Conservation (phyloP, 2,113 vertebrate species). For the Plecotus auritus region DNA sequence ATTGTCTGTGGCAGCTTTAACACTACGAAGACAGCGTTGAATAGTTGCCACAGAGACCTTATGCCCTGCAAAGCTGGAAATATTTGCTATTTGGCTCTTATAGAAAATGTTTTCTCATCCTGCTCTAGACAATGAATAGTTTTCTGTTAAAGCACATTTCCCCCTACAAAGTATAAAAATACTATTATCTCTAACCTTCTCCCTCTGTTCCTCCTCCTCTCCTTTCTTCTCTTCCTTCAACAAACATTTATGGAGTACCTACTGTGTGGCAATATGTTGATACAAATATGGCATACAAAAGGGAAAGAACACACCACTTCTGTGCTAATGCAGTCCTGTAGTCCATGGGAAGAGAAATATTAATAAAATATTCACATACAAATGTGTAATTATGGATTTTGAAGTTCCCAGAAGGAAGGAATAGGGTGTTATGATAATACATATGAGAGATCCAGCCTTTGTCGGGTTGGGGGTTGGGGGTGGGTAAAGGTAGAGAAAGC, state of each 20-base stretch:
- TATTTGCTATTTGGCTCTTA: not conserved
- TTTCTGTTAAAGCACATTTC: slow-evolving; percentile 15
- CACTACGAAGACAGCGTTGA: not conserved
- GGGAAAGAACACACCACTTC: not conserved
- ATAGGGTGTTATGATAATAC: not conserved
- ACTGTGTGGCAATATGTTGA: not conserved
- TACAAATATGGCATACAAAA: not conserved
- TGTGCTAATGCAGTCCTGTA: not conserved
- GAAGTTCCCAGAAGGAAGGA: slow-evolving; percentile 3
- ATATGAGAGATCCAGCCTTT: not conserved
- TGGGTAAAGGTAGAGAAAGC: not conserved
- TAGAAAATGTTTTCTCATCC: not conserved
- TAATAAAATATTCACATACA: slow-evolving; percentile 27
- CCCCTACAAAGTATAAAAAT: not conserved
- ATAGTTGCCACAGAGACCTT: not conserved
- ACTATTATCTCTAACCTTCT: not conserved
- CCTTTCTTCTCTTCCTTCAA: not conserved
- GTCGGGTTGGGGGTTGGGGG: not conserved
- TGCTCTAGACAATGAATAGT: not conserved
- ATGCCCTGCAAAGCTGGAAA: not conserved
- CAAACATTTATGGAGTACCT: not conserved
- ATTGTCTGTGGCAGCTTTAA: not conserved
- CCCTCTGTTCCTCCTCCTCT: not conserved
- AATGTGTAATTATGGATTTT: not conserved
- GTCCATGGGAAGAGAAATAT: not conserved